Evolutionary conservation across 2,113 vertebrate genomes (phyloP), one percentile per base, ranked within the genome.

Genomic region (Thunnus maccoyii): DNA sequence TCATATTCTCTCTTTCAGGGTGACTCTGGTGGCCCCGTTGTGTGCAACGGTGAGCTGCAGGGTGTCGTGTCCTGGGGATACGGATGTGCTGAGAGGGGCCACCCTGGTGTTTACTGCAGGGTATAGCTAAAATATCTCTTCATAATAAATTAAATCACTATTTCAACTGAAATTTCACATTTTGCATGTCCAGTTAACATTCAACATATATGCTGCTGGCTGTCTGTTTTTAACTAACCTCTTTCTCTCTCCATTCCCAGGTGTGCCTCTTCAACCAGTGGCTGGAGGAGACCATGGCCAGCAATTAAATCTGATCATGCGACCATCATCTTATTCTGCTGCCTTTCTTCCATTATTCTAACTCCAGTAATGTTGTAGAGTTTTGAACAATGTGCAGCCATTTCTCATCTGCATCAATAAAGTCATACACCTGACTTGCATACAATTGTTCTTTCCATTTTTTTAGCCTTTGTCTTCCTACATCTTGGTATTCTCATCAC

Each of bases 21-120:
- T 87, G 96, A 96, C 90, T 96, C 95, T 46, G 96, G 97, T 6
- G 93, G 95, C 9, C 96, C 95, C 0, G 91, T 95, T 51, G 94
- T 93, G 47, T 96, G 95, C 80, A 88, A 90, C 0, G 88, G 89
- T 20, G 2, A 91, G 74, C 94, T 96, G 50, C 95, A 96, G 82
- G 95, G 95, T 36, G 27, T 96, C 1, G 94, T 97, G 47, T 96
- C 96, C 73, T 96, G 95, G 95, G 94, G 94, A 8, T 89, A 87
- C 0, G 95, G 95, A 22, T 96, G 95, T 51, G 95, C 94, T 57
- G 84, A 90, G 90, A 84, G 7, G 64, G 36, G 88, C 15, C 55
- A 73, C 1, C 95, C 96, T 3, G 95, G 95, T 5, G 95, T 97
- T 71, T 97, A 96, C 82, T 91, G 94, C 84, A 91, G 83, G 89